Conservation (phyloP, 2,888 invertebrate genomes). For the Dicycla oo region DNA sequence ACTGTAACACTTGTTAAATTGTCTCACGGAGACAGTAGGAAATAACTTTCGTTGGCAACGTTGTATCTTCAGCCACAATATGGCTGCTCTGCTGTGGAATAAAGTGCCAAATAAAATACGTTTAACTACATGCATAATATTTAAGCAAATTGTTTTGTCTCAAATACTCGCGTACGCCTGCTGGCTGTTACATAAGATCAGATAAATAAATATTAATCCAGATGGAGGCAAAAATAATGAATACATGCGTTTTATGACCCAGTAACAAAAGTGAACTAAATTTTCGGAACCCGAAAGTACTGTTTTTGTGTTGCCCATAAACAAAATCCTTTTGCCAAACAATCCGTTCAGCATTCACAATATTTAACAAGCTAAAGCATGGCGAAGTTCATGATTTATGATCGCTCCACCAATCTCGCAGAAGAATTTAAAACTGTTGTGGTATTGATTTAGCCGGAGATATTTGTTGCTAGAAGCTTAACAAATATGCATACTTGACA, state of each 20-base stretch:
- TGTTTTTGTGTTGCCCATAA: slow-evolving; percentile 64
- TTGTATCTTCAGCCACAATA: slow-evolving; percentile 69
- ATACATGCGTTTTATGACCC: slow-evolving; percentile 31
- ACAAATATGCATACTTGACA: slow-evolving; percentile 34
- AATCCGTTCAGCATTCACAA: slow-evolving; percentile 63
- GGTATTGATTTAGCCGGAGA: slow-evolving; percentile 58
- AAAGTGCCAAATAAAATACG: slow-evolving; percentile 80
- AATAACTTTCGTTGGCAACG: slow-evolving; percentile 84
- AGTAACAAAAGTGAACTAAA: slow-evolving; percentile 42
- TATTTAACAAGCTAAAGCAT: slow-evolving; percentile 63
- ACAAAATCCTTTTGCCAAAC: slow-evolving; percentile 64
- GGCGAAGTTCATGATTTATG: slow-evolving; percentile 69
- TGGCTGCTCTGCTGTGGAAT: slow-evolving; percentile 68
- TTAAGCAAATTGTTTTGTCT: slow-evolving; percentile 53
- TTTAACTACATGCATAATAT: slow-evolving; percentile 66
- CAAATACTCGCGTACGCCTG: slow-evolving; percentile 40
- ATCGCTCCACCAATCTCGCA: slow-evolving; percentile 63
- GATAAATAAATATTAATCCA: slow-evolving; percentile 40
- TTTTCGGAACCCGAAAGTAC: slow-evolving; percentile 50
- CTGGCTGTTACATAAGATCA: slow-evolving; percentile 42
- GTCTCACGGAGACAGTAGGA: slow-evolving; percentile 80
- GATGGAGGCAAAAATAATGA: slow-evolving; percentile 33
- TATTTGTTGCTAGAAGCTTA: slow-evolving; percentile 45
- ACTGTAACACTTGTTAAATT: slow-evolving; percentile 82
- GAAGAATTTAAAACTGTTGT: slow-evolving; percentile 62